Evolutionary conservation across 1,140 invertebrate genomes (phyloP).

Genomic region (Lithobius niger): DNA sequence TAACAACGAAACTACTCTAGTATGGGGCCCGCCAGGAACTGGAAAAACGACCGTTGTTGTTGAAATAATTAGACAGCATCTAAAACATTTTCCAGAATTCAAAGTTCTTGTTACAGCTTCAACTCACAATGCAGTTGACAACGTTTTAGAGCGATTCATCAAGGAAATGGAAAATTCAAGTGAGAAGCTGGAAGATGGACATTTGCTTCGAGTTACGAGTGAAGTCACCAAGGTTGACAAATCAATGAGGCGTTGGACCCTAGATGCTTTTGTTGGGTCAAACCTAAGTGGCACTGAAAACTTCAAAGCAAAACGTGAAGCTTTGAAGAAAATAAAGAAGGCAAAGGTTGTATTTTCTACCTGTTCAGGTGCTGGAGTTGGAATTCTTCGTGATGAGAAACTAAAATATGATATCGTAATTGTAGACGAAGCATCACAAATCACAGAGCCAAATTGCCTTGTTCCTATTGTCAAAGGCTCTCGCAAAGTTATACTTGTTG

Average conservation of each 20-base stretch:
- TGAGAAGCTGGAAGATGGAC: background rate
- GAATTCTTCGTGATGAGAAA: background rate
- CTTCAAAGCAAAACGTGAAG: conserved; percentile 3
- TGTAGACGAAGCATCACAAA: conserved; percentile 37
- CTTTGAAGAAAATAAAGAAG: background rate
- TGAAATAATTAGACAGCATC: background rate
- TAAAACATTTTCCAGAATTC: background rate
- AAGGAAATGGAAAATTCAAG: background rate
- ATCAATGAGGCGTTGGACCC: background rate
- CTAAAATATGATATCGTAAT: background rate
- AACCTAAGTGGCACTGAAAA: background rate
- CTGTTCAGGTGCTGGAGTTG: conserved; percentile 13
- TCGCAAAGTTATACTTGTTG: conserved; percentile 64
- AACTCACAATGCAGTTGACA: background rate
- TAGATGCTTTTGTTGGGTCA: background rate
- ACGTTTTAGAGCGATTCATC: background rate
- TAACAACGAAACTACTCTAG: background rate
- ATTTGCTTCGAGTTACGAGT: background rate
- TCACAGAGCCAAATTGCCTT: conserved; percentile 63
- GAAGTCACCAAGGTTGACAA: background rate
- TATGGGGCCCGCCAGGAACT: background rate
- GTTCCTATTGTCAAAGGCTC: conserved; percentile 60
- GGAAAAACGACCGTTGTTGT: background rate
- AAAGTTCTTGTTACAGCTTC: background rate
- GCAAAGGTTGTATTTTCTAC: conserved; percentile 11